These are phyloP conservation scores for Phengaris alcon DNA, from an alignment of 2,888 invertebrate genomes.

Conservation along the genomic window DNA sequence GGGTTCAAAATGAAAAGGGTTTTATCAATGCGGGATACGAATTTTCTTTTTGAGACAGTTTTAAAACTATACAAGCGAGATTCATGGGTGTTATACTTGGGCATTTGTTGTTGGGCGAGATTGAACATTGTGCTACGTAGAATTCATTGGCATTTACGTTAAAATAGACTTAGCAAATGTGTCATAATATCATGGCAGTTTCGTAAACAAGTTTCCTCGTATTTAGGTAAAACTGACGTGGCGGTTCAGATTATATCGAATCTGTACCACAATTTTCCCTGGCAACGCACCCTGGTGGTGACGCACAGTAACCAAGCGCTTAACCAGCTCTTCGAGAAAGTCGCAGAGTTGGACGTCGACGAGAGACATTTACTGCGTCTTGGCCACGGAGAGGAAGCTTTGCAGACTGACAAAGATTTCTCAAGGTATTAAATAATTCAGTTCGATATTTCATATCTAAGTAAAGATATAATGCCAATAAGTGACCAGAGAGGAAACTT, in stretches of 20 bases:
- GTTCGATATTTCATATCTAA: no score
- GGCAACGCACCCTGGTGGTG: conserved; percentile 98
- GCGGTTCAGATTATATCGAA: conserved; percentile 99
- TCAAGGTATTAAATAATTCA: conserved; percentile 80
- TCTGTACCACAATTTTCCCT: conserved; percentile 99
- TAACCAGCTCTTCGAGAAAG: conserved; percentile 99
- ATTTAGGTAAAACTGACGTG: conserved; percentile 96
- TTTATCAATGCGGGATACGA: no score
- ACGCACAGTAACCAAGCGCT: conserved; percentile 99
- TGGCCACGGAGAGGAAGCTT: conserved; percentile 98
- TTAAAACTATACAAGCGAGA: no score
- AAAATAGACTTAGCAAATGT: background rate
- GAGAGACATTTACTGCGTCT: conserved; percentile 98
- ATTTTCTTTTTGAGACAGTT: no score
- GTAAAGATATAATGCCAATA: no score
- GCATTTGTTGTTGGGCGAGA: no score
- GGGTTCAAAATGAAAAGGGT: no score
- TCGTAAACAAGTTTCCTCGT: conserved; percentile 1
- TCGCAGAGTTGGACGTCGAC: conserved; percentile 98
- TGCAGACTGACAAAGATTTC: conserved; percentile 99
- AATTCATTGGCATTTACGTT: background rate
- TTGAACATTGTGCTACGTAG: no score
- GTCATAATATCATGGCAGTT: background rate
- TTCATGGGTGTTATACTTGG: no score
- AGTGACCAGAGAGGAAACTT: no score